Conservation (phyloP, 2,113 vertebrate genomes). For the Sebastes fasciatus region DNA sequence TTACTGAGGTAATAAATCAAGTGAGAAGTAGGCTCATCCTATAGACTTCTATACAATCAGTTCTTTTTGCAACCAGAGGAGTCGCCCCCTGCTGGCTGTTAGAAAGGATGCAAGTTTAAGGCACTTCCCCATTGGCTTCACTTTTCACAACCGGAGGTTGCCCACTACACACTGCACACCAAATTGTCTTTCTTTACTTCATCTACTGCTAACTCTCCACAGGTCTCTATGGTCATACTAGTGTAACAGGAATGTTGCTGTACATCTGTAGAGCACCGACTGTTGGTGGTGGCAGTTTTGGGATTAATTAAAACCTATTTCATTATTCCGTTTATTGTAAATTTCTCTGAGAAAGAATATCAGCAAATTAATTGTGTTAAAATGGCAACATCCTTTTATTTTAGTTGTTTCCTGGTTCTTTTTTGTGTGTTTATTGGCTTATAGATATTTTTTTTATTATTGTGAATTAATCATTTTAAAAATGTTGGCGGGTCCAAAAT, state of each 20-base stretch:
- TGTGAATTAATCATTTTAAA: too few species aligned
- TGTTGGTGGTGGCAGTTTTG: neutral
- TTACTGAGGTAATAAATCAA: too few species aligned
- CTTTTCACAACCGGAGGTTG: too few species aligned
- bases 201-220: neutral
- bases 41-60: too few species aligned
- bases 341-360: neutral
- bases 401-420: neutral
- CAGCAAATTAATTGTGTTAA: neutral
- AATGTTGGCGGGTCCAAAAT: too few species aligned
- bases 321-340: neutral
- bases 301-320: neutral
- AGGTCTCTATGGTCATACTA: neutral
- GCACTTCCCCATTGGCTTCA: too few species aligned
- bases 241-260: neutral
- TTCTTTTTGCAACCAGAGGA: too few species aligned
- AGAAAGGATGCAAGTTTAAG: too few species aligned
- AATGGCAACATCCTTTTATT: neutral
- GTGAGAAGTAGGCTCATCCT: too few species aligned
- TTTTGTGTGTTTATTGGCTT: neutral
- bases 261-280: neutral
- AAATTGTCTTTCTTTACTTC: neutral
- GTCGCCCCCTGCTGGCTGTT: too few species aligned
- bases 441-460: neutral
- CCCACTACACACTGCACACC: neutral